Base-by-base conservation (phyloP, 2,113 vertebrate species). In the Toxostoma redivivum region DNA sequence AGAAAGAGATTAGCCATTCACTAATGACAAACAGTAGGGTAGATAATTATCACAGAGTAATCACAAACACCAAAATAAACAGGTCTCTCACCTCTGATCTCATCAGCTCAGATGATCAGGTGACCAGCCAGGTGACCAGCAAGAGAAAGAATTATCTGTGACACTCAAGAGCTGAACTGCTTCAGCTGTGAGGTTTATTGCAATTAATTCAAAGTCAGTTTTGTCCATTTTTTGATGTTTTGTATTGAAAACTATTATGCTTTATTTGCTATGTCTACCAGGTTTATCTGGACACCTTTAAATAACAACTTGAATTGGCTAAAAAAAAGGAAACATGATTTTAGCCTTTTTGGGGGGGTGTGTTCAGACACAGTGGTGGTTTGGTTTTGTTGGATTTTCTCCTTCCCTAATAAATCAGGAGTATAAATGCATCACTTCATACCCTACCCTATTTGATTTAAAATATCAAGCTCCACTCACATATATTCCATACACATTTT, bases 221-320 rank as follows among this genome's bases (percentile, higher is more conserved):
- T 45, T 45, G 1, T 1, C 22, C 2, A 16, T 28, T 53, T 27
- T 28, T 71, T 33, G 0, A 33, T 47, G 6, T 1, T 24, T 70
- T 50, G 22, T 30, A 74, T 48, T 89, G 10, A 79, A 57, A 86
- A 54, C 4, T 51, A 14, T 56, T 10, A n/a, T 48, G 3, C 2
- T 17, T 44, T n/a, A 40, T 67, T 76, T 48, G 5, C 7, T 62
- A 31, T 35, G 20, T 58, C 64, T 84, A 12, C 6, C 50, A 40
- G 4, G 53, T 92, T 64, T 87, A 22, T 35, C 25, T 6, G 3
- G 25, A 54, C 10, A 58, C 5, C 13, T 58, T 80, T 71, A 35
- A 71, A 54, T 60, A 54, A 37, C 56, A 50, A 13, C 12, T 76
- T 50, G 24, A 62, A 58, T 24, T 58, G 23, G 1, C 18, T 57